phyloP scores from a whole-genome alignment of 2,797 vertebrate species.

The Coranthus polyacanthus region DNA sequence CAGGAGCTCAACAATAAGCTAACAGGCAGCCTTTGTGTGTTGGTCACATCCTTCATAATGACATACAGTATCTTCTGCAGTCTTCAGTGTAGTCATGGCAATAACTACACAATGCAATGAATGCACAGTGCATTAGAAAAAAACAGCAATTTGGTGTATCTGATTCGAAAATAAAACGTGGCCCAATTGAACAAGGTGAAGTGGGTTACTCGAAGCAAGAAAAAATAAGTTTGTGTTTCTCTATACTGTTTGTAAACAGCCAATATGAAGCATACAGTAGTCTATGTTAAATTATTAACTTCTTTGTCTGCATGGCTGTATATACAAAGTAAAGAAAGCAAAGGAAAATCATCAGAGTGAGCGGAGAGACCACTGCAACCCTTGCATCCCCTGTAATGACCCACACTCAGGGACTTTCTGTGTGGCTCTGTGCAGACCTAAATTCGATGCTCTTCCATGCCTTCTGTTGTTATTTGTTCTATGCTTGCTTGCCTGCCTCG shows the following conservation, averaged over 20 bases:
- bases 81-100: conserved; percentile 14
- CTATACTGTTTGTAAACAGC: not conserved
- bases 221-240: too few species aligned
- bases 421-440: conserved; percentile 39
- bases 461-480: conserved; percentile 55
- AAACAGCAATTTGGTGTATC: not conserved
- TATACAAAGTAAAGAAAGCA: not conserved
- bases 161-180: not conserved
- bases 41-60: conserved; percentile 6
- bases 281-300: conserved; percentile 9
- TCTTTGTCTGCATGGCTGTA: not conserved
- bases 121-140: not conserved
- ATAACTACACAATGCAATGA: not conserved
- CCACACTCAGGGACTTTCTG: conserved; percentile 49
- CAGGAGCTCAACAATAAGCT: conserved; percentile 34
- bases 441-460: conserved; percentile 16
- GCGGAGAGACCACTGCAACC: conserved; percentile 8
- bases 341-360: conserved; percentile 4
- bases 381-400: conserved; percentile 48
- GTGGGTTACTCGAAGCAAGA: too few species aligned
- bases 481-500: conserved; percentile 31
- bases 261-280: not conserved
- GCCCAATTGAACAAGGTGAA: not conserved
- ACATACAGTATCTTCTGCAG: not conserved
- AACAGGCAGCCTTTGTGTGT: conserved; percentile 1